Conservation (phyloP, 1,140 invertebrate species). For the Mizuhopecten yessoensis region DNA sequence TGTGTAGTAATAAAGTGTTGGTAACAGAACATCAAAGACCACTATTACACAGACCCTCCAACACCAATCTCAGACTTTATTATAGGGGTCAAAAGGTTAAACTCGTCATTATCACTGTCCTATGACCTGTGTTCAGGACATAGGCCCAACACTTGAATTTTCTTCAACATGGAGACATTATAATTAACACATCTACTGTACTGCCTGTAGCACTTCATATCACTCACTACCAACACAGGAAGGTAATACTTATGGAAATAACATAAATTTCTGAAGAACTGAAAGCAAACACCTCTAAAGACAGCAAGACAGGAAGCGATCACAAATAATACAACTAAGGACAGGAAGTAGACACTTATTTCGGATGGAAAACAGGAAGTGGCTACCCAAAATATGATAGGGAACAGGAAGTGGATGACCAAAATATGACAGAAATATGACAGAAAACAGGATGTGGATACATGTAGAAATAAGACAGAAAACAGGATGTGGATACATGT, state of each 20-base stretch:
- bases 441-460: background rate
- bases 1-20: background rate
- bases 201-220: background rate
- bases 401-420: background rate
- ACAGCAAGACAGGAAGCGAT: background rate
- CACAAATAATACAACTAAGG: background rate
- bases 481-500: too few species aligned
- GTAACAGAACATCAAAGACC: background rate
- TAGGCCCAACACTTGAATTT: background rate
- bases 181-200: background rate
- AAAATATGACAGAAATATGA: background rate
- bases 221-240: background rate
- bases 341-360: background rate
- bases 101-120: background rate
- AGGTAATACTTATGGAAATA: background rate
- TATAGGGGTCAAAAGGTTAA: slow-evolving; percentile 26
- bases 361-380: background rate
- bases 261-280: background rate
- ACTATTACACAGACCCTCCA: background rate
- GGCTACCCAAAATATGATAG: background rate
- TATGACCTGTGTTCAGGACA: background rate
- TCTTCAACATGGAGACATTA: background rate
- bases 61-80: background rate
- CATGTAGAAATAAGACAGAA: too few species aligned
- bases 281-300: background rate